These are phyloP conservation scores for Habropoda laboriosa DNA, from an alignment of 1,140 invertebrate species.

Conservation along the genomic window DNA sequence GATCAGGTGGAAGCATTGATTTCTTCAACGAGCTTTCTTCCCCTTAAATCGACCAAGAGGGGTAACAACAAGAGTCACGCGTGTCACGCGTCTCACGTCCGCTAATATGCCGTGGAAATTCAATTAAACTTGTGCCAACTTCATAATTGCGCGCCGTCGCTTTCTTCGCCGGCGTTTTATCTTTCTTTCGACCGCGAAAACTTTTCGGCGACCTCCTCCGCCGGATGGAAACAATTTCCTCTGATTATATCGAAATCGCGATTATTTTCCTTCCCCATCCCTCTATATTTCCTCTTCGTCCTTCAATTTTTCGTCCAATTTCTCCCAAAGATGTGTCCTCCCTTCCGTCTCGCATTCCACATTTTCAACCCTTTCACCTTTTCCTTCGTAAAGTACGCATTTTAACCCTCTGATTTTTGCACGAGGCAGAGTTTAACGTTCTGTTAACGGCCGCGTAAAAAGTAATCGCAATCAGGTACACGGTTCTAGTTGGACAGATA, in stretches of 20 bases:
- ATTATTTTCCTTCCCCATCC: background rate
- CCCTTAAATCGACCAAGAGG: conserved; percentile 12
- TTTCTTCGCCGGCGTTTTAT: conserved; percentile 12
- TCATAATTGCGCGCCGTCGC: conserved; percentile 26
- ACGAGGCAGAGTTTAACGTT: no score
- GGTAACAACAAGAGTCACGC: conserved; percentile 2
- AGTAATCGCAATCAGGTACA: background rate
- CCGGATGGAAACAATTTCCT: conserved; percentile 8
- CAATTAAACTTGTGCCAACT: conserved; percentile 46
- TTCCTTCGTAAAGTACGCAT: no score
- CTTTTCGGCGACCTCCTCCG: background rate
- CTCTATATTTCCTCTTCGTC: no score
- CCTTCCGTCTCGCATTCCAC: background rate
- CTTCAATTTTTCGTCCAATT: background rate
- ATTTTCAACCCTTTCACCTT: no score
- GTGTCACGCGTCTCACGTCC: conserved; percentile 1
- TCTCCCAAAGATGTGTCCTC: background rate
- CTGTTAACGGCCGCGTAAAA: no score
- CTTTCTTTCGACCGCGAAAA: conserved; percentile 8
- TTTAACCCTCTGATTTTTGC: no score
- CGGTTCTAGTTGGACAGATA: background rate
- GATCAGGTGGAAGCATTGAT: background rate
- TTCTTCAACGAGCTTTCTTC: background rate
- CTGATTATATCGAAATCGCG: background rate
- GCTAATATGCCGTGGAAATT: conserved; percentile 33